Conservation (phyloP, 2,113 vertebrate genomes). For the Maccullochella peelii region DNA sequence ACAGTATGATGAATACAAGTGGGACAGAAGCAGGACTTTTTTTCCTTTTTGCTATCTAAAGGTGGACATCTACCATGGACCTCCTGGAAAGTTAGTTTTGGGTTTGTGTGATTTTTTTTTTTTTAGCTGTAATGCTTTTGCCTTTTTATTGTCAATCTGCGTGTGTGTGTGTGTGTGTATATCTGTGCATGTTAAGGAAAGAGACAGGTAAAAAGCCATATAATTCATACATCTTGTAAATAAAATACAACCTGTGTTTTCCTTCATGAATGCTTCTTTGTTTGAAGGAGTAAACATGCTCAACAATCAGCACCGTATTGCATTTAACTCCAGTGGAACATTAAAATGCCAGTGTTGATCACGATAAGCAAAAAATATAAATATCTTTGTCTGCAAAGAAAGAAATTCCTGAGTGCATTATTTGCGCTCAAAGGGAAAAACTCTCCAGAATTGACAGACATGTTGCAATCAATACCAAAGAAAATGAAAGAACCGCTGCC, state of each 20-base stretch:
- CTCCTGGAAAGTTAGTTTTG: conserved; percentile 38
- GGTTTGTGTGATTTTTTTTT: conserved; percentile 16
- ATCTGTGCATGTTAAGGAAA: background rate
- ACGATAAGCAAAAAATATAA: background rate
- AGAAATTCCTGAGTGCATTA: too few relatives aligned
- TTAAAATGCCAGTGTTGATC: background rate
- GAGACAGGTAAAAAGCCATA: background rate
- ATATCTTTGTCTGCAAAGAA: background rate
- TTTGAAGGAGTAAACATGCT: background rate
- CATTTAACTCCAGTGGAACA: background rate
- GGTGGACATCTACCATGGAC: conserved; percentile 4
- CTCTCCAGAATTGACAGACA: background rate
- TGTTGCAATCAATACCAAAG: background rate
- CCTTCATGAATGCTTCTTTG: background rate
- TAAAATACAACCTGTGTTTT: background rate
- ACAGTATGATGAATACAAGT: conserved; percentile 27
- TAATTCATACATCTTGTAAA: background rate
- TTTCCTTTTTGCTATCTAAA: background rate
- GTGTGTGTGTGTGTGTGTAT: background rate
- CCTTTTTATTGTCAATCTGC: background rate
- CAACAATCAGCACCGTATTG: too few relatives aligned
- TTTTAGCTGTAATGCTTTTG: too few relatives aligned
- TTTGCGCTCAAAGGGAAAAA: background rate
- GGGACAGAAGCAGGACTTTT: conserved; percentile 9
- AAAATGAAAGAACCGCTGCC: background rate